Percentiles rank a stretch among this genome's conserved stretches.
Evolutionary conservation across 2,113 vertebrate species (phyloP).

Genomic region (Lepidothrix coronata): DNA sequence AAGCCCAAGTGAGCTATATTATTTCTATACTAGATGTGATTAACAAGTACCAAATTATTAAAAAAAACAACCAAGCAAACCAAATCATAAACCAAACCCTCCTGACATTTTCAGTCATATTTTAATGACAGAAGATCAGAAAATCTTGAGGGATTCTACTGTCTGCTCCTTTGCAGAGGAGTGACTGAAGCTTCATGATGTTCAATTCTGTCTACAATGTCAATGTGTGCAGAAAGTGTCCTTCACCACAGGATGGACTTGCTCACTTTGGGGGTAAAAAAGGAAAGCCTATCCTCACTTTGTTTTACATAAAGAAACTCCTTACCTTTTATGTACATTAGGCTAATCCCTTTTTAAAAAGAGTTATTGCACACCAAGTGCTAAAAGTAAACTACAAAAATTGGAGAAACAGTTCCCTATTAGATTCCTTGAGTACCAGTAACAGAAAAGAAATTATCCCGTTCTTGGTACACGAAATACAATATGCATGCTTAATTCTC

Average conservation of each 20-base stretch:
- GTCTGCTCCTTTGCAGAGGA: conserved; percentile 43
- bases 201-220: conserved; percentile 3
- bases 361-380: conserved; percentile 25
- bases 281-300: background rate
- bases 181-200: conserved; percentile 22
- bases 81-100: background rate
- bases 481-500: conserved; percentile 56
- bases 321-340: conserved; percentile 50
- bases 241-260: background rate
- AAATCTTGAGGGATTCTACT: background rate
- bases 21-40: background rate
- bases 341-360: conserved; percentile 57
- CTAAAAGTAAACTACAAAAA: conserved; percentile 40
- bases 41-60: background rate
- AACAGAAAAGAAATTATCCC: conserved; percentile 56
- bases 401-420: conserved; percentile 6
- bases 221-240: background rate
- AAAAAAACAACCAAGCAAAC: background rate
- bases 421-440: conserved; percentile 20
- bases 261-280: background rate
- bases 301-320: conserved; percentile 50
- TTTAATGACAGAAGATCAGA: background rate
- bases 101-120: background rate
- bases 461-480: conserved; percentile 61
- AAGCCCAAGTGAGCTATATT: background rate